Evolutionary conservation across 2,888 invertebrate species (phyloP), one percentile per base, ranked within the genome.

Genomic region (Sycophila texana): DNA sequence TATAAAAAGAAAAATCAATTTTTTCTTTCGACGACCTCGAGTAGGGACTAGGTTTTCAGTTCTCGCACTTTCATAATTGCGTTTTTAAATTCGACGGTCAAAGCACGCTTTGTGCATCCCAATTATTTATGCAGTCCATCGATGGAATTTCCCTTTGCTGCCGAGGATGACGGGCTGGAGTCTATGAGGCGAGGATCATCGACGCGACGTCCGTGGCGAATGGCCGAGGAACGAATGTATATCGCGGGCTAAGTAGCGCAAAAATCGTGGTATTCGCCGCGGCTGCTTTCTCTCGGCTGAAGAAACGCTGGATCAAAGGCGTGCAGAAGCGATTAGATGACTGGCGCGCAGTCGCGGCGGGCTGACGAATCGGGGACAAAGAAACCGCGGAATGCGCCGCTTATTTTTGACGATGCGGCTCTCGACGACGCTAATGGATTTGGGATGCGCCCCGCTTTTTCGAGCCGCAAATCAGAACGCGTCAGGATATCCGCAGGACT

Each of bases 301-400:
- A 39, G 63, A 55, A 63, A 16, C 30, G 22, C 57, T 65, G 61
- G 70, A 79, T 79, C 65, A 55, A 65, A 67, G 65, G 70, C 79
- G 73, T 74, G 74, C 70, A 71, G 68, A 55, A 80, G 55, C 68
- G 67, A 80, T 80, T 80, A 80, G 80, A 76, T 72, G 75, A 80
- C 72, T 80, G 76, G 74, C 61, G 66, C 7, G 51, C 39, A 4
- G 63, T 12, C 30, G 10, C 30, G 63, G 18, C 39, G 39, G 3
- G 10, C 20, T n/a, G 58, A 39, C 47, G 57, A 39, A 39, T 47
- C n/a, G 70, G 51, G 55, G 49, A 61, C 74, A 75, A 82, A 83
- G 83, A 80, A 83, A 82, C 82, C 72, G 82, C 77, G 80, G 72
- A 81, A 80, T 79, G 76, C 72, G 58, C 61, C 58, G 73, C 67